Evolutionary conservation across 2,888 invertebrate species (phyloP).

Genomic region (Augochlorella aurata): DNA sequence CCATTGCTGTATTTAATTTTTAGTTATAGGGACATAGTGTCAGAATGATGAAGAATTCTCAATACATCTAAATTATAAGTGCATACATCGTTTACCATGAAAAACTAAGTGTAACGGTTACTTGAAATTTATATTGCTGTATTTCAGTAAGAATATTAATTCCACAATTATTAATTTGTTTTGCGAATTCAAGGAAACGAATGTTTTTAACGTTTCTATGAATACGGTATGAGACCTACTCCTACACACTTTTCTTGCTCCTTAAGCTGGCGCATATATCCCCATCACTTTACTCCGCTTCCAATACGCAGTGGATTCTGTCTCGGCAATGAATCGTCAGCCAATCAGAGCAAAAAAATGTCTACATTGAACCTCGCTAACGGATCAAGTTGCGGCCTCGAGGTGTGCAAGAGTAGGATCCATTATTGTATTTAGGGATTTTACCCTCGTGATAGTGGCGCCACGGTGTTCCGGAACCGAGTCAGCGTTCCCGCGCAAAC

Average conservation of each 20-base stretch:
- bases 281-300: too few relatives aligned
- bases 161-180: neutral
- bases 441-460: slow-evolving; percentile 17
- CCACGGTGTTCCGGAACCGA: slow-evolving; percentile 15
- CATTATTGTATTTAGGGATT: slow-evolving; percentile 58
- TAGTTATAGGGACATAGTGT: neutral
- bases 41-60: neutral
- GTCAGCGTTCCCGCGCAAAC: slow-evolving; percentile 73
- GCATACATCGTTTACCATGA: neutral
- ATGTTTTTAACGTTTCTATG: neutral
- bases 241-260: too few relatives aligned
- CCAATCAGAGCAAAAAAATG: too few relatives aligned
- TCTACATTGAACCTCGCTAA: too few relatives aligned
- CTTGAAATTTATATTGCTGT: neutral
- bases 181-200: too few relatives aligned
- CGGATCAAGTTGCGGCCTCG: too few relatives aligned
- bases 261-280: too few relatives aligned
- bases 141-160: neutral
- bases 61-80: neutral
- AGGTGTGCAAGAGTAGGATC: too few relatives aligned
- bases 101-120: neutral
- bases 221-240: too few relatives aligned
- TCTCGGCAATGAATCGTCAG: too few relatives aligned
- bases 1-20: neutral
- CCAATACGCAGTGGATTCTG: too few relatives aligned